phyloP scores from a whole-genome alignment of 1,140 invertebrate species.

The Caerostris darwini region DNA sequence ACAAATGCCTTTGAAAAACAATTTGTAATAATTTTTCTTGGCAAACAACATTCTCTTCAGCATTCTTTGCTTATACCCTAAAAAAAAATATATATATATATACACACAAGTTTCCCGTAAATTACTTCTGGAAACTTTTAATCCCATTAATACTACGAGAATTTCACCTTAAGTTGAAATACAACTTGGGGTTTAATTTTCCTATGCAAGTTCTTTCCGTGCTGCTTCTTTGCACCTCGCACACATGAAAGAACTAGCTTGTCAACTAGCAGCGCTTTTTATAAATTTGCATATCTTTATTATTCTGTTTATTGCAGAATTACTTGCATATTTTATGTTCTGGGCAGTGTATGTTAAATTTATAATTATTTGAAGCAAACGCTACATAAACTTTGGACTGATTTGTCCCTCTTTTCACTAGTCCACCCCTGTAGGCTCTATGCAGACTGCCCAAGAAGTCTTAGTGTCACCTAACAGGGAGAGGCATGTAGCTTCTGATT shows the following conservation, averaged over 20 bases:
- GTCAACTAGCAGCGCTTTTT: background rate
- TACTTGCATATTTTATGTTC: slow-evolving; percentile 39
- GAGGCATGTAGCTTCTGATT: slow-evolving; percentile 87
- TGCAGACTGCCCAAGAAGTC: slow-evolving; percentile 92
- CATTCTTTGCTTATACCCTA: background rate
- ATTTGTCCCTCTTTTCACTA: slow-evolving; percentile 83
- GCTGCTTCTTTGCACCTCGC: background rate
- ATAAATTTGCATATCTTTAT: background rate
- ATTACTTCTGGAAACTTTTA: background rate
- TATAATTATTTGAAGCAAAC: slow-evolving; percentile 44
- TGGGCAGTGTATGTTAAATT: slow-evolving; percentile 66
- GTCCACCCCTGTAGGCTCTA: slow-evolving; percentile 94
- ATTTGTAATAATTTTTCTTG: background rate
- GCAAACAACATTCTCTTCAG: background rate
- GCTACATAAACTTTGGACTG: slow-evolving; percentile 66
- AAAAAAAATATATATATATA: no score
- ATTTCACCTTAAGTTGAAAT: background rate
- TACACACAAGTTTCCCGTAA: background rate
- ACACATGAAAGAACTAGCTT: background rate
- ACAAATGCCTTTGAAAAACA: background rate
- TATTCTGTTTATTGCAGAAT: background rate
- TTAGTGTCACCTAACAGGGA: slow-evolving; percentile 94
- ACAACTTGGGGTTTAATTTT: slow-evolving; percentile 2
- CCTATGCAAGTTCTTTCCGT: background rate
- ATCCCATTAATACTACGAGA: background rate